These are phyloP conservation scores for Antechinus stuartii DNA, from an alignment of 2,113 vertebrate genomes.

Conservation along the genomic window DNA sequence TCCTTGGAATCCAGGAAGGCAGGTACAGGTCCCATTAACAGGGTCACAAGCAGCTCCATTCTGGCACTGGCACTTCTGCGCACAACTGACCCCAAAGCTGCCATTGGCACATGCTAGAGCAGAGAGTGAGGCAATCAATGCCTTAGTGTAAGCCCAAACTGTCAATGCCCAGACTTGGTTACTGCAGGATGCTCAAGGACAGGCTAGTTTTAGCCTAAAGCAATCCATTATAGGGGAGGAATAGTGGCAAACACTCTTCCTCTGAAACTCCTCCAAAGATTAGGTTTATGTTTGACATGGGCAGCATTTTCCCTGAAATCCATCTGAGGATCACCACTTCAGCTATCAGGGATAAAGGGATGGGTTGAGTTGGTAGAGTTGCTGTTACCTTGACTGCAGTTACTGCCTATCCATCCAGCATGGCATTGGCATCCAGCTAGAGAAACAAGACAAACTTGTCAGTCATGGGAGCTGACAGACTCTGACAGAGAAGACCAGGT, in stretches of 20 bases:
- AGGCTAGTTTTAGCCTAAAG: neutral
- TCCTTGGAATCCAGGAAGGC: slow-evolving; percentile 86
- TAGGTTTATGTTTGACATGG: neutral
- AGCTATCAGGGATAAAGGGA: neutral
- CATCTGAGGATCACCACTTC: neutral
- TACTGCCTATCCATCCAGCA: slow-evolving; percentile 91
- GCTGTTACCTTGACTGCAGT: slow-evolving; percentile 91
- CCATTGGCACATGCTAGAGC: slow-evolving; percentile 83
- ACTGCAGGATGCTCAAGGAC: neutral
- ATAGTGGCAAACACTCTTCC: neutral
- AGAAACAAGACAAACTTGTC: slow-evolving; percentile 64
- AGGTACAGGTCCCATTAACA: slow-evolving; percentile 84
- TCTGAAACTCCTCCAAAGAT: neutral
- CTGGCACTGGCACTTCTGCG: slow-evolving; percentile 85
- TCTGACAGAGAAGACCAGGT: no score
- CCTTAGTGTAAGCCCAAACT: neutral
- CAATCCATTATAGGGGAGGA: neutral
- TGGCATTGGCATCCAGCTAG: slow-evolving; percentile 93
- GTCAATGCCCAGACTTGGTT: neutral
- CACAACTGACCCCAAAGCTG: slow-evolving; percentile 86
- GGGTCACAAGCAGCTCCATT: slow-evolving; percentile 86
- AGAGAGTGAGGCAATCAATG: neutral
- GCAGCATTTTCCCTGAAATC: neutral
- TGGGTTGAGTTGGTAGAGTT: neutral
- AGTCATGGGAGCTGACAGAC: neutral